A percentile compares a stretch with the other conserved stretches of the same genome.
Conservation (phyloP, 2,113 vertebrate genomes). For the Sturnus vulgaris region DNA sequence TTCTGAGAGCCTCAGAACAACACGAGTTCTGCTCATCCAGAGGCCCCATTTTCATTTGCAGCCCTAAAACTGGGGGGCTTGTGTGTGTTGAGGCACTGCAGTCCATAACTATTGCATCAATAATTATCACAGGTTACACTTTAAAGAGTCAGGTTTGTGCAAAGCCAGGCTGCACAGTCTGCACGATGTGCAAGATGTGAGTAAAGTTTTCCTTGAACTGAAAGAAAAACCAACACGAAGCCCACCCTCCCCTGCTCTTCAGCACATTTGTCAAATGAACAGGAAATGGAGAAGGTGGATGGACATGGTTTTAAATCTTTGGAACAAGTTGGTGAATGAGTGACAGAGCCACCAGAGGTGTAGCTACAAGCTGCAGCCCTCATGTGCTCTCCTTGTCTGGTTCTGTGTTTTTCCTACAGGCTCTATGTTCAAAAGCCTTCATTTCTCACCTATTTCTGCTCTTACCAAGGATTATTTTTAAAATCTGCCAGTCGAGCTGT, state of each 20-base stretch:
- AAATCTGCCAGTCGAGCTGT: not conserved
- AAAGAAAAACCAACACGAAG: not conserved
- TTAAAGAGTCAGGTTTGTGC: not conserved
- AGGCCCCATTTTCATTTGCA: not conserved
- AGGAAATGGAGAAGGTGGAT: not conserved
- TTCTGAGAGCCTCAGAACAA: not conserved
- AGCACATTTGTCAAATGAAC: fast-evolving
- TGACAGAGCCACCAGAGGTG: not conserved
- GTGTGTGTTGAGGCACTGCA: not conserved
- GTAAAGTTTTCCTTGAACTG: not conserved
- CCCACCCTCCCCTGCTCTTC: fast-evolving
- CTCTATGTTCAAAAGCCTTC: not conserved
- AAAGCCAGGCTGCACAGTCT: not conserved
- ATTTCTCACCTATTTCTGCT: not conserved
- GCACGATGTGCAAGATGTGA: fast-evolving
- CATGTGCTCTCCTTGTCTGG: not conserved
- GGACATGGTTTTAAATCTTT: not conserved
- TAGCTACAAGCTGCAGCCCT: not conserved
- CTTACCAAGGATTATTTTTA: not conserved
- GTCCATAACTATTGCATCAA: not conserved
- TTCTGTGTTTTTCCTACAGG: not conserved
- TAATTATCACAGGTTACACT: not conserved
- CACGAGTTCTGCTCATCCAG: not conserved
- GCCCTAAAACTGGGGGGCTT: not conserved
- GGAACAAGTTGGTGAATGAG: not conserved